Evolutionary conservation across 2,888 invertebrate genomes (phyloP).

Genomic region (Pinctada fucata): DNA sequence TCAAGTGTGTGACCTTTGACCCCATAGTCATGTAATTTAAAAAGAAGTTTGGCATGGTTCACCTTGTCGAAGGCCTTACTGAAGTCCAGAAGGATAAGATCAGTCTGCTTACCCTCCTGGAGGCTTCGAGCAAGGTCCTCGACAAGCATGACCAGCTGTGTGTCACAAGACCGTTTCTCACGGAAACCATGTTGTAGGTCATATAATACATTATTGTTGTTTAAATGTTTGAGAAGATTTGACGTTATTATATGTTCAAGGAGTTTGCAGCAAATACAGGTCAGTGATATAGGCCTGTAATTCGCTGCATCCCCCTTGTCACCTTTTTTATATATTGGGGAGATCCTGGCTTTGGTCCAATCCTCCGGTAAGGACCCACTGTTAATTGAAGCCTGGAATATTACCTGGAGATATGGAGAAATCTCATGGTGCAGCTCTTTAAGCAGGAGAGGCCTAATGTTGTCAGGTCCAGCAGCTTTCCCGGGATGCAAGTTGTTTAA

Average conservation of each 20-base stretch:
- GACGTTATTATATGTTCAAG: background rate
- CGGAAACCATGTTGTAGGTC: background rate
- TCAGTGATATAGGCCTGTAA: background rate
- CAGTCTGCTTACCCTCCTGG: background rate
- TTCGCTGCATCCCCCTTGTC: background rate
- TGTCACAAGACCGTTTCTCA: background rate
- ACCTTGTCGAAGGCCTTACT: conserved; percentile 1
- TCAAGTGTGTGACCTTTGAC: no score
- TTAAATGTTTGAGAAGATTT: background rate
- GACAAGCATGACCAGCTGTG: background rate
- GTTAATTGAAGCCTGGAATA: background rate
- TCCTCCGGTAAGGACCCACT: background rate
- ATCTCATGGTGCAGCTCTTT: background rate
- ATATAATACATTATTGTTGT: background rate
- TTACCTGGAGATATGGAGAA: background rate
- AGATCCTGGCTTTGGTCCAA: background rate
- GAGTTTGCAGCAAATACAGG: background rate
- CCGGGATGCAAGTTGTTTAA: background rate
- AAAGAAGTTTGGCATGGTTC: background rate
- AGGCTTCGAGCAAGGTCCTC: background rate
- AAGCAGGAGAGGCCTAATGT: background rate
- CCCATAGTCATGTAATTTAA: no score
- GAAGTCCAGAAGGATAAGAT: background rate
- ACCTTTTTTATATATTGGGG: no score
- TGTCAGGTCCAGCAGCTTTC: background rate